Conservation (phyloP, 2,888 invertebrate genomes). For the Rhaphigaster nebulosa region DNA sequence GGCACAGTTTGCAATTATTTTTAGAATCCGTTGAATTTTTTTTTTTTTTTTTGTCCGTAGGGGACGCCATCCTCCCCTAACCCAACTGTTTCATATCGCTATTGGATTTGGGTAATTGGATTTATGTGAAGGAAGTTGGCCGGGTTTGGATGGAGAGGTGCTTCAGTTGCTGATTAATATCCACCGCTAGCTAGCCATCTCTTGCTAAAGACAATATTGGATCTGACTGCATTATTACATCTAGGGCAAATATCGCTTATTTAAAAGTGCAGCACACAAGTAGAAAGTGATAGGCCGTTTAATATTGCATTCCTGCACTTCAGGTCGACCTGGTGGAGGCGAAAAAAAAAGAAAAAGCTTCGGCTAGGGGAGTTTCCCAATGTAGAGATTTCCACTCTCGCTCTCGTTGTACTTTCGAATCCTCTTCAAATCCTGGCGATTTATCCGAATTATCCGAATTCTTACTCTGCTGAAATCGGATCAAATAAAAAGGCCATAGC, state of each 20-base stretch:
- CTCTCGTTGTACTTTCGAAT: slow-evolving; percentile 26
- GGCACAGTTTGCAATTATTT: slow-evolving; percentile 35
- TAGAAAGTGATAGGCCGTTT: slow-evolving; percentile 4
- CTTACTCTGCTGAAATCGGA: neutral
- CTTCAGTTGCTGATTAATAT: slow-evolving; percentile 13
- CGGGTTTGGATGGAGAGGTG: slow-evolving; percentile 42
- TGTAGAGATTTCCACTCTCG: slow-evolving; percentile 21
- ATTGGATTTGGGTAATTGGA: slow-evolving; percentile 48
- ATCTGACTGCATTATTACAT: slow-evolving; percentile 56
- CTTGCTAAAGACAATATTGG: slow-evolving; percentile 51
- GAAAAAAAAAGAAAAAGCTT: neutral
- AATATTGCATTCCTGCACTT: slow-evolving; percentile 53
- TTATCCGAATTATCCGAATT: neutral
- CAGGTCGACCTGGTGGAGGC: neutral
- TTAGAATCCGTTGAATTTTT: slow-evolving; percentile 37
- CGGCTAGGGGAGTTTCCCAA: slow-evolving; percentile 2
- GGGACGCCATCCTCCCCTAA: neutral
- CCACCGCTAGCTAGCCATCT: neutral
- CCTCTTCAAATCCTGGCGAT: neutral
- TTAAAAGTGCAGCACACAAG: slow-evolving; percentile 55
- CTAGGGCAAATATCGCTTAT: slow-evolving; percentile 55
- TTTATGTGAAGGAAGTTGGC: slow-evolving; percentile 45
- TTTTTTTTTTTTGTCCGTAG: neutral
- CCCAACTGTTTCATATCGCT: slow-evolving; percentile 39
- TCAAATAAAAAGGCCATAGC: neutral